Evolutionary conservation across 2,888 invertebrate species (phyloP).

Genomic region (Diplazon laetatorius): DNA sequence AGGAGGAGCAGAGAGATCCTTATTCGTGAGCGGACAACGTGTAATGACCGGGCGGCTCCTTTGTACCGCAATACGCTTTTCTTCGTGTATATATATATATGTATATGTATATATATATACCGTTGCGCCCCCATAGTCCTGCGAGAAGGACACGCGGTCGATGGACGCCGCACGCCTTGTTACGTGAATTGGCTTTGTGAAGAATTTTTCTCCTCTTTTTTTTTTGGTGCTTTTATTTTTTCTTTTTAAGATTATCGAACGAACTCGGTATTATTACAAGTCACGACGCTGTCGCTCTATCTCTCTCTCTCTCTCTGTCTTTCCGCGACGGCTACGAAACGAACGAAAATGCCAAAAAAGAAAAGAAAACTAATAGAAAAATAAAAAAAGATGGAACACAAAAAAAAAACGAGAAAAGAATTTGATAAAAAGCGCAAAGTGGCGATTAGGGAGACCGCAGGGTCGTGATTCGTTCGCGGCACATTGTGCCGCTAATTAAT

Average conservation of each 20-base stretch:
- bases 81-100: too few species aligned
- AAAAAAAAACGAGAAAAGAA: constrained; percentile 11
- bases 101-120: too few species aligned
- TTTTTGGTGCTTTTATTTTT: too few species aligned
- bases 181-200: constrained; percentile 13
- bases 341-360: too few species aligned
- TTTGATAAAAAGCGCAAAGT: not conserved
- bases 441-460: not conserved
- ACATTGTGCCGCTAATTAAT: constrained; percentile 32
- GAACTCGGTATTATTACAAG: constrained; percentile 28
- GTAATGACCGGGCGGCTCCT: constrained; percentile 72
- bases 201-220: too few species aligned
- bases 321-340: constrained; percentile 7
- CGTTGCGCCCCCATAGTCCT: constrained; percentile 34
- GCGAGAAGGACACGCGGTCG: constrained; percentile 15
- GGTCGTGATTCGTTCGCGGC: constrained; percentile 11
- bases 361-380: too few species aligned
- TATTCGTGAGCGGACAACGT: constrained; percentile 57
- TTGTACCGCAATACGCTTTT: constrained; percentile 65
- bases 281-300: too few species aligned
- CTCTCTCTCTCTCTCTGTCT: too few species aligned
- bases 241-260: constrained; percentile 8
- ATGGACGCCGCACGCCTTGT: constrained; percentile 23
- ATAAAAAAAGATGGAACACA: too few species aligned
- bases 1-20: constrained; percentile 69